Base-by-base conservation (phyloP, 2,113 vertebrate species). In the Alouatta palliata region DNA sequence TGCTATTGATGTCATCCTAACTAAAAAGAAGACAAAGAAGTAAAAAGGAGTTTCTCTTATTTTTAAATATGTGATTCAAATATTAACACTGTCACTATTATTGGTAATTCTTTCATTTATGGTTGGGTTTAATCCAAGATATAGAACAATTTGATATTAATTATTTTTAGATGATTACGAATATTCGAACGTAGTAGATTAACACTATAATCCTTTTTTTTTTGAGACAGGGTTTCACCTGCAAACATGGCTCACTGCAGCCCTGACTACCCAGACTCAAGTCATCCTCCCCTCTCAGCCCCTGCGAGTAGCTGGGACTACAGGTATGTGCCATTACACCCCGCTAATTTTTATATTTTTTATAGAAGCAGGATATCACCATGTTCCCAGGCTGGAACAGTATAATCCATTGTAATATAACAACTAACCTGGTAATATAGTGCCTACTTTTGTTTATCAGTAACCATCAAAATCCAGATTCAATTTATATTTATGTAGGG, bases 81-180 rank as follows among this genome's bases (percentile, higher is more conserved):
- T 87, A 73, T 73, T 45, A 91, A 81, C 79, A 83, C 3, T 43
- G 1, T 75, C 13, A 43, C 12, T 70, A 71, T 86, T 23, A 87
- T 77, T 87, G 37, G 8, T 2, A 56, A 23, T n/a, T 47, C 86
- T 20, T 71, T 58, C 9, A 43, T 27, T 85, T 91, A 66, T 70
- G 76, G 5, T 89, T 79, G 10, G 19, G 21, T 64, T 96, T 91
- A 94, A 76, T 66, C 30, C 3, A 87, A 91, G 61, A 73, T 87
- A 92, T 95, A 43, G 43, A 70, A 96, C 7, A 52, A 84, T 17
- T 73, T 90, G 19, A 58, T 92, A 80, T 94, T 52, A 96, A 30
- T 92, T 95, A 45, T 88, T 32, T 14, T 12, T 54, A 80, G 47
- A 40, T 20, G 20, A 70, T 27, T 52, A 21, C 32, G 92, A 37